Base-by-base conservation (phyloP, 2,797 vertebrate genomes). In the Lates japonicus region DNA sequence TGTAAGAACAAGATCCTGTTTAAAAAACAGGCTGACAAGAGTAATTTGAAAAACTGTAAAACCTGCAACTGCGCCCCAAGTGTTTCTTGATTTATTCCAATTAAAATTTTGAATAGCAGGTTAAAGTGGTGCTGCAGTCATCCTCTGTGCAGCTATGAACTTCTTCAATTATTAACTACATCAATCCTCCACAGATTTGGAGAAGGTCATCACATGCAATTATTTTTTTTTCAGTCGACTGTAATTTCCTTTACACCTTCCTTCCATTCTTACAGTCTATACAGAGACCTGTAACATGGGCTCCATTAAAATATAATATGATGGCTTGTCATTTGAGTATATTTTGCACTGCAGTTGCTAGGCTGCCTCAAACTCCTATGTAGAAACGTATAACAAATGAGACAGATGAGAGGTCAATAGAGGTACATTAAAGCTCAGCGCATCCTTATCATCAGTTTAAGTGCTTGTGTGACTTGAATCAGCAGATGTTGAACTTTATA, bases 171-270 rank as follows among this genome's bases (percentile, higher is more conserved):
- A 68, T 73, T 46, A 69, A 49, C n/a, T 54, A 31, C 25, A 35
- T 14, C 1, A 1, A 54, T 80, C 29, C 33, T 52, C n/a, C 9
- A 4, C 44, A 63, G 62, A 74, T 69, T 73, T 54, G 19, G 8
- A 76, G 37, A 73, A 76, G 63, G 66, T 83, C 55, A 60, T 65
- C 17, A 48, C 54, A 29, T 61, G 64, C 57, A 82, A 66, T 78
- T 67, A 75, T 65, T 80, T 57, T 17, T 31, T 54, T 55, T 65
- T 20, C 33, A 6, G 31, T 64, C 33, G 33, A 44, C 33, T 73
- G 25, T 31, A 63, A 61, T 74, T 64, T 10, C 13, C 0, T 14
- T 55, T 6, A 33, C 1, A 58, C 17, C n/a, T 54, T 17, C 16
- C 54, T 33, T 25, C 16, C 17, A 44, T 14, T 7, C 20, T 49